Evolutionary conservation across 2,797 vertebrate species (phyloP).

Genomic region (Phoeniculus purpureus): DNA sequence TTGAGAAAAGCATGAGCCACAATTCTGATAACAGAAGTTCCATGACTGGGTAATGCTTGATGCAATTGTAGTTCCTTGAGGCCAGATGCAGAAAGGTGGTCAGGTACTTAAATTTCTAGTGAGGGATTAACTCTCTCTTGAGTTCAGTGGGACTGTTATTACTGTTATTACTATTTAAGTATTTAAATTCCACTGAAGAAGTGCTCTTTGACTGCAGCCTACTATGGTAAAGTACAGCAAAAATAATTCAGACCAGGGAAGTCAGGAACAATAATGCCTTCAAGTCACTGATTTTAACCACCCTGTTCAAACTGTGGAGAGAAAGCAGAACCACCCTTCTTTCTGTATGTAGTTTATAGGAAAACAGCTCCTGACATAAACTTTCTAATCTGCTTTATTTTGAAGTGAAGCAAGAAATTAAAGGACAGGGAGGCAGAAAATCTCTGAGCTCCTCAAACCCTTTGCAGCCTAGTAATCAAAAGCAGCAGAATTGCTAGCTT

Average conservation of each 20-base stretch:
- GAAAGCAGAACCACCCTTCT: neutral
- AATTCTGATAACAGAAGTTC: neutral
- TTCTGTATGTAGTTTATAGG: neutral
- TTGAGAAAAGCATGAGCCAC: neutral
- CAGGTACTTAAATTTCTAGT: neutral
- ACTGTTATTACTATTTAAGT: neutral
- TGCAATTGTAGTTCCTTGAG: neutral
- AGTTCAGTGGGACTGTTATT: neutral
- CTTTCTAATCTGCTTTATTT: neutral
- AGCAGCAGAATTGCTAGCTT: neutral
- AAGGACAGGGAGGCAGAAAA: neutral
- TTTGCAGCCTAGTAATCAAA: neutral
- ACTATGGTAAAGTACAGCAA: neutral
- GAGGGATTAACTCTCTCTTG: neutral
- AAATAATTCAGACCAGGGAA: neutral
- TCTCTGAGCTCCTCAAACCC: neutral
- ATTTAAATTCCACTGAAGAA: neutral
- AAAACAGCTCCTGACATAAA: neutral
- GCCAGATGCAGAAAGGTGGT: neutral
- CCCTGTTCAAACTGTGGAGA: neutral
- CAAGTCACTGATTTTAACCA: neutral
- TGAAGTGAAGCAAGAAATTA: neutral
- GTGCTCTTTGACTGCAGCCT: neutral
- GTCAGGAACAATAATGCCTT: neutral
- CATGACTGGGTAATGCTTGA: neutral